These are phyloP conservation scores for Embidobia sp. DNA, from an alignment of 2,888 invertebrate genomes.

Conservation along the genomic window DNA sequence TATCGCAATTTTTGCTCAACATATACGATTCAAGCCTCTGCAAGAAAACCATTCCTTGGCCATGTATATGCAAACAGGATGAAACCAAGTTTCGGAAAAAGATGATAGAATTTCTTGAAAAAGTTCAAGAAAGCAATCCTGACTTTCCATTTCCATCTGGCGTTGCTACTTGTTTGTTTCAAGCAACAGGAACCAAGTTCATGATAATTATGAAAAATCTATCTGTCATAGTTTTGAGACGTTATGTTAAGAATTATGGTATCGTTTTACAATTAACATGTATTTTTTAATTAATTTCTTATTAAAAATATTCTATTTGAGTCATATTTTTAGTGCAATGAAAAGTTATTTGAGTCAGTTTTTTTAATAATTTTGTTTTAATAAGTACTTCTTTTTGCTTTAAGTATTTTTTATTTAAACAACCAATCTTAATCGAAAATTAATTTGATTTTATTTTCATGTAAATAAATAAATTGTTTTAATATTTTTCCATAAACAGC, in stretches of 20 bases:
- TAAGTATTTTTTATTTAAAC: too few relatives aligned
- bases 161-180: slow-evolving; percentile 74
- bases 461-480: background rate
- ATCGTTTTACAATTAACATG: slow-evolving; percentile 43
- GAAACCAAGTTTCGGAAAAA: slow-evolving; percentile 76
- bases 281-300: background rate
- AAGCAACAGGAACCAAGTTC: slow-evolving; percentile 77
- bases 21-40: slow-evolving; percentile 74
- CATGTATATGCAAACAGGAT: slow-evolving; percentile 75
- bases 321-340: too few relatives aligned
- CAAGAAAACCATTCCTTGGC: slow-evolving; percentile 75
- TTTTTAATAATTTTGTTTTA: too few relatives aligned
- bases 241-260: slow-evolving; percentile 72
- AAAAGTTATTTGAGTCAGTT: too few relatives aligned
- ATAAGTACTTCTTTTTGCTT: too few relatives aligned
- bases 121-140: slow-evolving; percentile 73
- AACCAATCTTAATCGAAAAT: too few relatives aligned
- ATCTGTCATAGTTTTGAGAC: slow-evolving; percentile 73
- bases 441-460: slow-evolving; percentile 2
- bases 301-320: background rate
- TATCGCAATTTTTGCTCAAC: slow-evolving; percentile 75
- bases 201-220: slow-evolving; percentile 77
- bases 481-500: slow-evolving; percentile 1
- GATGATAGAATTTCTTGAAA: slow-evolving; percentile 72
- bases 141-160: slow-evolving; percentile 76